Evolutionary conservation across 2,113 vertebrate genomes (phyloP), one percentile per base, ranked within the genome.

Genomic region (Xenotilapia caudafasciata): DNA sequence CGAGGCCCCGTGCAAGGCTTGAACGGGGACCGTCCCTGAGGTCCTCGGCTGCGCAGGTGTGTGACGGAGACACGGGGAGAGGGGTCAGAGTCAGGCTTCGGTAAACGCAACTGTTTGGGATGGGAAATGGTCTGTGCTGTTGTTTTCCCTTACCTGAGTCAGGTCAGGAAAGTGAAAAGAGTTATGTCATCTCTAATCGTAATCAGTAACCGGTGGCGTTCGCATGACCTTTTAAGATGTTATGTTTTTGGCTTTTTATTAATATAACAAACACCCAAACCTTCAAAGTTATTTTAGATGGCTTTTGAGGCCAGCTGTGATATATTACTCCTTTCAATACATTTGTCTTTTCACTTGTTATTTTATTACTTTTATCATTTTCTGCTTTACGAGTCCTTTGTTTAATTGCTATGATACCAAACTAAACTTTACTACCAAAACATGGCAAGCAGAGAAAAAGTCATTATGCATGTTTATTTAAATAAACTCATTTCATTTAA

Each of bases 11-110:
- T 79, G 88, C 86, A 5, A 9, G 79, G 91, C 42, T 56, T 11
- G 81, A 90, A 14, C 87, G 10, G 83, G 45, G 75, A 35, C n/a
- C 14, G 17, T 89, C 90, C 89, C 93, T 1, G 28, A 90, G 92
- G 89, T 85, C 38, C 65, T 85, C n/a, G 58, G n/a, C 86, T 81
- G 93, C 86, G 84, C 96, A 96, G 96, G 95, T 96, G 95, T 93
- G 92, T 23, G 88, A 87, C 80, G 89, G 86, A 90, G 90, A 91
- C 92, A 84, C 35, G 4, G 90, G 77, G 89, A 86, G 88, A 45
- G 45, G 86, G 92, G 91, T 94, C 89, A 92, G 55, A 86, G 81
- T 82, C 85, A 26, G 90, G 87, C 88, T 90, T 81, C 28, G 38
- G 83, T 9, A 80, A 68, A 80, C 82, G 28, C 79, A 53, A 92